Conservation (phyloP, 2,797 vertebrate genomes). For the Poeciliopsis paucimaculata region DNA sequence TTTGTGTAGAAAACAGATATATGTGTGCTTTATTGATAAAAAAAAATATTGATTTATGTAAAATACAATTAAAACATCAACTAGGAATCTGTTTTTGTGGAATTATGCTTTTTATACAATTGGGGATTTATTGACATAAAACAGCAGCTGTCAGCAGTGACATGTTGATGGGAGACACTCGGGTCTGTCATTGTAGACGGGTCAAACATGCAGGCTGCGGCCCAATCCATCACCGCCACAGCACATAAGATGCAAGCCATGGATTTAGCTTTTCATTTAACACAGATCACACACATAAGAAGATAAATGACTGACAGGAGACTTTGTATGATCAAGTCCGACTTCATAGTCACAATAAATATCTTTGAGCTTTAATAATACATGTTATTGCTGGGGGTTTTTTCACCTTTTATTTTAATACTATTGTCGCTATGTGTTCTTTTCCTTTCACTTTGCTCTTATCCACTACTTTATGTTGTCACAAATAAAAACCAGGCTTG, state of each 20-base stretch:
- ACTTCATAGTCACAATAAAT: conserved; percentile 50
- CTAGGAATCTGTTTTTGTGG: conserved; percentile 53
- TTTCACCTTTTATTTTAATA: too few relatives aligned
- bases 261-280: conserved; percentile 80
- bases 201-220: conserved; percentile 60
- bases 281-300: conserved; percentile 71
- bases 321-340: conserved; percentile 41
- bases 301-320: conserved; percentile 60
- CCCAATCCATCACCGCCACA: conserved; percentile 76
- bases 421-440: neutral
- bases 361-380: conserved; percentile 47
- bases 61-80: conserved; percentile 41
- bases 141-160: conserved; percentile 63
- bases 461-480: neutral
- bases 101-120: conserved; percentile 56
- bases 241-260: conserved; percentile 47
- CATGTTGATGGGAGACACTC: conserved; percentile 68
- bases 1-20: conserved; percentile 7
- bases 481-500: neutral
- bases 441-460: neutral
- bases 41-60: conserved; percentile 32
- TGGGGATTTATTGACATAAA: conserved; percentile 75
- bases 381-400: conserved; percentile 29
- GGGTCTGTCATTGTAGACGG: conserved; percentile 68
- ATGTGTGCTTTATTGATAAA: neutral